Evolutionary conservation across 37 sponge, comb jelly and placozoan species (phyloP), one percentile per base, ranked within the genome.

Genomic region (Haliclona indistincta): DNA sequence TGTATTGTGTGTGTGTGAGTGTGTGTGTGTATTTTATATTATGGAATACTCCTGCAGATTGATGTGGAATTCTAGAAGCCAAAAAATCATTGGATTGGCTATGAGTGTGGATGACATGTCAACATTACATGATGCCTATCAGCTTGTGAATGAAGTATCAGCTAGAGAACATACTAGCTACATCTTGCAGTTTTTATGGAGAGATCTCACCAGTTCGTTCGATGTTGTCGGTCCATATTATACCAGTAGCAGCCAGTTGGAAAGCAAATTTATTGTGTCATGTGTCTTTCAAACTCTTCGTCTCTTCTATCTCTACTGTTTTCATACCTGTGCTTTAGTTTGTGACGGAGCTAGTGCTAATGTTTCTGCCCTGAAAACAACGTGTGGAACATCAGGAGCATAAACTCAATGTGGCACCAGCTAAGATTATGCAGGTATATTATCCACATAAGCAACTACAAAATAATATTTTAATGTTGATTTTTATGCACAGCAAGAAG

Each of bases 371-470:
- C n/a, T 73, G 32, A 73, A 73, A 54, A 6, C 25, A 11, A 20
- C 28, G 19, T 56, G 61, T 55, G 29, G 28, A 11, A 30, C 13
- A 11, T 25, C 23, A 11, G 58, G 58, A 33, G 47, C 43, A 26
- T 54, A 75, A 39, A 32, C 38, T 73, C 8, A 73, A 73, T 73
- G 74, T 73, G 2, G 32, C 54, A 19, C 74, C 74, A 73, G 74
- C 76, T 17, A 75, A 75, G 47, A 75, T 75, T 35, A 75, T 75
- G 65, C 76, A 75, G 64, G 76, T 75, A 75, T 29, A 4, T 23
- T 70, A 15, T 47, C 6, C 8, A 6, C n/a, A n/a, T n/a, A n/a
- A n/a, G n/a, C n/a, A n/a, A n/a, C n/a, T n/a, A n/a, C n/a, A n/a
- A n/a, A n/a, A n/a, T n/a, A n/a, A n/a, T n/a, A n/a, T n/a, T n/a